Evolutionary conservation across 2,888 invertebrate species (phyloP), one percentile per base, ranked within the genome.

Genomic region (Actias luna): DNA sequence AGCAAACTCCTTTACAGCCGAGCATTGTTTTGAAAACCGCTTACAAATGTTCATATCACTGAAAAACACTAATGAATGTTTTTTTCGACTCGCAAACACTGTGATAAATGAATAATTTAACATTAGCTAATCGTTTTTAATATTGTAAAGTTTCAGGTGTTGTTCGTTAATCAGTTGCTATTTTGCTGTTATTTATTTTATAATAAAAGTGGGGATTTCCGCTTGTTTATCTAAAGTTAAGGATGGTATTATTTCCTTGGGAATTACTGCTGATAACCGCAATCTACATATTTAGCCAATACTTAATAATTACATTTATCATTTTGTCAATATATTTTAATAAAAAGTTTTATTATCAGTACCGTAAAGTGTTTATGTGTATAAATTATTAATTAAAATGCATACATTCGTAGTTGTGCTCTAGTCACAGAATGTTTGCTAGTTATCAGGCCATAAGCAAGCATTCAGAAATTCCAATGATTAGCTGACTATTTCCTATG

Each of bases 21-120:
- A 73, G 71, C 75, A 74, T 78, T 83, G 83, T 83, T 84, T 84
- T 83, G 78, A 79, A 77, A 82, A 78, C 75, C 78, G 82, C 83
- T 80, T 80, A 76, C 81, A 72, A 69, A 74, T 69, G 73, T 69
- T 68, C 64, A 66, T 57, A 65, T 71, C 67, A 69, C 67, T 64
- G 59, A 57, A n/a, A 42, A 18, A 63, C 59, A 66, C 61, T 67
- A 78, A 78, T 76, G 75, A 75, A 69, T 75, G 67, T 71, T 70
- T 67, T 64, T 67, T 67, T 65, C 74, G 73, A 74, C 68, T 80
- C 76, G 74, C 74, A 68, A 67, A 68, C 67, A 18, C 57, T 46
- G 58, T 63, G 63, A 68, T 66, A 27, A 66, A 64, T 64, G 64
- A 68, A 67, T 61, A 65, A 68, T 50, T 50, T 57, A 46, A 58